Conservation (phyloP, 2,797 vertebrate genomes). For the Gymnothorax javanicus region DNA sequence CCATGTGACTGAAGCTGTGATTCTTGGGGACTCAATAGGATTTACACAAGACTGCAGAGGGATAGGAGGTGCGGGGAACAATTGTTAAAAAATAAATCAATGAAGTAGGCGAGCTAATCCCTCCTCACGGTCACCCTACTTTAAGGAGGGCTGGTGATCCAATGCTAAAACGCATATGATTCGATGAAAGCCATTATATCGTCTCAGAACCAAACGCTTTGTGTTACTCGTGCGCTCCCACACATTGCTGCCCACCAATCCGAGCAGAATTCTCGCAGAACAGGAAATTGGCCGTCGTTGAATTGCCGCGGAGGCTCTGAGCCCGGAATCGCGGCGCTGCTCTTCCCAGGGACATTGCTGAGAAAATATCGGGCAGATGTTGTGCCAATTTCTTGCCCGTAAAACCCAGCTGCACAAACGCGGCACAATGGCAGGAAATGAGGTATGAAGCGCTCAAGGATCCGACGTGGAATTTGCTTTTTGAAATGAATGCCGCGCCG, state of each 20-base stretch:
- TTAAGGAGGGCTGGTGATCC: neutral
- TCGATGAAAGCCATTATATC: neutral
- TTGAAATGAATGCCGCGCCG: neutral
- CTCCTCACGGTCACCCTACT: neutral
- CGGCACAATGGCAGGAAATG: neutral
- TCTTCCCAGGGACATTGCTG: neutral
- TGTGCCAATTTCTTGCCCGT: neutral
- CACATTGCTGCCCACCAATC: neutral
- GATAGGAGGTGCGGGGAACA: neutral
- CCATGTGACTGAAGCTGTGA: neutral
- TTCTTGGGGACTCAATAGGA: neutral
- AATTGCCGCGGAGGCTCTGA: neutral
- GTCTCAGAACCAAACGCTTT: neutral
- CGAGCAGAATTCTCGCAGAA: neutral
- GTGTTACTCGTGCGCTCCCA: neutral
- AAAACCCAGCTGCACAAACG: neutral
- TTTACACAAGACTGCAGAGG: neutral
- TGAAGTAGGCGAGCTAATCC: neutral
- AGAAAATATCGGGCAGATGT: slow-evolving; percentile 8
- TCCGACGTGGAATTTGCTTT: neutral
- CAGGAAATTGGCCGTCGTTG: neutral
- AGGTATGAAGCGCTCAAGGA: neutral
- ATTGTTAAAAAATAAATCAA: neutral
- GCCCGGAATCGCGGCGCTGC: neutral
- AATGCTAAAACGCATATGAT: neutral